Base-by-base conservation (phyloP, 2,888 invertebrate genomes). In the Epinotia bilunana region DNA sequence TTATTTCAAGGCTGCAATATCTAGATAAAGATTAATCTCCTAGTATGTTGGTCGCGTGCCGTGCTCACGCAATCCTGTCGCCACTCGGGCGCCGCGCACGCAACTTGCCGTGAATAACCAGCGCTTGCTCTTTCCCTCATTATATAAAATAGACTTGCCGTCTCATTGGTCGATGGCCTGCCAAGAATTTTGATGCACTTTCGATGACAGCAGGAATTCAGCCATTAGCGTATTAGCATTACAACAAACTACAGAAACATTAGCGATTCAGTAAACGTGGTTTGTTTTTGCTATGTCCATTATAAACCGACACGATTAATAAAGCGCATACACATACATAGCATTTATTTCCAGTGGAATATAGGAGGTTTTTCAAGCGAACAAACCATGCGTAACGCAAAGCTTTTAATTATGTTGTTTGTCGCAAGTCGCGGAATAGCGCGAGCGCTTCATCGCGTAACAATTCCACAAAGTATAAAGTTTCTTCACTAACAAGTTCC, bases 401-500 rank as follows among this genome's bases (percentile, higher is more conserved):
- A 72, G 71, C 75, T 75, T 75, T 71, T 67, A 75, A 75, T 75
- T 72, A 72, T 67, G 55, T 61, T 78, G 76, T 77, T 75, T 77
- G 77, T 69, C 64, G 62, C 74, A 75, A 79, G 79, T 78, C 73
- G 74, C 76, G 76, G 68, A 78, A 78, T 78, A 75, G 70, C 69
- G 64, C 46, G 68, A 74, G 70, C 71, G 73, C 76, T 75, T 76
- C 77, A 76, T 77, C 73, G 76, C 71, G 64, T 65, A 65, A 63
- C 72, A 73, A 73, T 77, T 75, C n/a, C 63, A 73, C 73, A 77
- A 78, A 80, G 78, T 76, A 77, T 70, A 77, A 79, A 79, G 79
- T 79, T 78, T 72, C 87, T 86, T 84, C 84, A 80, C 81, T 80
- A 86, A 86, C 84, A 88, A 87, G 82, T 80, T 85, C 86, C 84